These are phyloP conservation scores for Brenthis ino DNA, from an alignment of 2,888 invertebrate genomes.

Conservation along the genomic window DNA sequence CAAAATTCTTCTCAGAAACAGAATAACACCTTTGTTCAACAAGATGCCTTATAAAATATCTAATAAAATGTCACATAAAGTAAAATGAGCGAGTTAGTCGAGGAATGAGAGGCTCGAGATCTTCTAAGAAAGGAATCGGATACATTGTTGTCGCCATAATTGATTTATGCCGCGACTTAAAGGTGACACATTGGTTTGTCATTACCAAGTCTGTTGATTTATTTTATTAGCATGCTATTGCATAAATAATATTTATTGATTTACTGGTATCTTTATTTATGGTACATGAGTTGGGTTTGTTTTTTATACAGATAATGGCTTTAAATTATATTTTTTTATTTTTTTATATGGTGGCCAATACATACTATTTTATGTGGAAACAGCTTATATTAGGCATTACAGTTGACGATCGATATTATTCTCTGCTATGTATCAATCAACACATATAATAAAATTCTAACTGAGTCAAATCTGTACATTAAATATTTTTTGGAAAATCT, in stretches of 20 bases:
- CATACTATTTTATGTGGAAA: too few relatives aligned
- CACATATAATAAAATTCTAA: too few relatives aligned
- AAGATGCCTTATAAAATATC: conserved; percentile 54
- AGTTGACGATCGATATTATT: too few relatives aligned
- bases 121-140: conserved; percentile 55
- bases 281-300: not conserved
- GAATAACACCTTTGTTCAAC: conserved; percentile 61
- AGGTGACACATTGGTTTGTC: conserved; percentile 51
- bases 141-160: conserved; percentile 57
- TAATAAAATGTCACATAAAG: conserved; percentile 79
- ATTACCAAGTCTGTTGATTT: conserved; percentile 14
- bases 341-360: not conserved
- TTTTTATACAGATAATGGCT: not conserved
- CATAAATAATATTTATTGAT: conserved; percentile 14
- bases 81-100: conserved; percentile 40
- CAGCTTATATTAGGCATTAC: too few relatives aligned
- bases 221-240: conserved; percentile 20
- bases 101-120: conserved; percentile 43
- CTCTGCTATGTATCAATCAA: too few relatives aligned
- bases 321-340: not conserved
- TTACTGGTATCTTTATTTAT: not conserved
- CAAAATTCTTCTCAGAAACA: conserved; percentile 71
- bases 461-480: too few relatives aligned
- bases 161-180: conserved; percentile 52
- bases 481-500: too few relatives aligned